Conservation (phyloP, 1,140 invertebrate genomes). For the Nymphalis io region DNA sequence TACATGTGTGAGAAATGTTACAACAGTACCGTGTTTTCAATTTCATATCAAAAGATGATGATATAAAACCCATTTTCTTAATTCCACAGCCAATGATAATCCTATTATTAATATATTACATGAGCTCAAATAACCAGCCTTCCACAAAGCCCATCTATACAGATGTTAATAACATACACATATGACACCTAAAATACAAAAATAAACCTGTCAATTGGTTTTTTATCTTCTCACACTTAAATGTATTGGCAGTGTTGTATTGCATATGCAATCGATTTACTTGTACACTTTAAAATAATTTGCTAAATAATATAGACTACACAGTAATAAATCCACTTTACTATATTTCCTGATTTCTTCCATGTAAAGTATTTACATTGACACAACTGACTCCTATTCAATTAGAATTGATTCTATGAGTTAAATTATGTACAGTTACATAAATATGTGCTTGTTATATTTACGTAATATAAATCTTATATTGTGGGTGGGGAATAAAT, state of each 20-base stretch:
- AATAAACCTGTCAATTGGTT: slow-evolving; percentile 31
- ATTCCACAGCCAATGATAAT: slow-evolving; percentile 60
- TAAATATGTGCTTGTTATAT: slow-evolving; percentile 3
- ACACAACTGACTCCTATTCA: slow-evolving; percentile 8
- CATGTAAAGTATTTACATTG: background rate
- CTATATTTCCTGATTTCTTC: background rate
- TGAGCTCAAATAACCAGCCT: slow-evolving; percentile 21
- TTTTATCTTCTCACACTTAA: slow-evolving; percentile 35
- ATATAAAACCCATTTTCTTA: slow-evolving; percentile 41
- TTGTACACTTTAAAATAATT: background rate
- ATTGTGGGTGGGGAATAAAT: slow-evolving; percentile 33
- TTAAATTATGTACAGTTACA: background rate
- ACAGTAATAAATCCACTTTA: background rate
- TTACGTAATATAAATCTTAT: slow-evolving; percentile 20
- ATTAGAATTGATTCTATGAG: slow-evolving; percentile 13
- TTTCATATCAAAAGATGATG: slow-evolving; percentile 24
- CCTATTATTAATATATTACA: slow-evolving; percentile 40
- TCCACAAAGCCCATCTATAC: slow-evolving; percentile 16
- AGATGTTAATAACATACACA: slow-evolving; percentile 20
- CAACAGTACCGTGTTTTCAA: slow-evolving; percentile 36
- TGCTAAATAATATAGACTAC: slow-evolving; percentile 4
- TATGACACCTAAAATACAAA: slow-evolving; percentile 25
- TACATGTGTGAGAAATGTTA: slow-evolving; percentile 53
- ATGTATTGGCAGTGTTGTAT: slow-evolving; percentile 46
- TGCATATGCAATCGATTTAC: slow-evolving; percentile 7